phyloP scores from a whole-genome alignment of 2,888 invertebrate species.

The Dione juno region DNA sequence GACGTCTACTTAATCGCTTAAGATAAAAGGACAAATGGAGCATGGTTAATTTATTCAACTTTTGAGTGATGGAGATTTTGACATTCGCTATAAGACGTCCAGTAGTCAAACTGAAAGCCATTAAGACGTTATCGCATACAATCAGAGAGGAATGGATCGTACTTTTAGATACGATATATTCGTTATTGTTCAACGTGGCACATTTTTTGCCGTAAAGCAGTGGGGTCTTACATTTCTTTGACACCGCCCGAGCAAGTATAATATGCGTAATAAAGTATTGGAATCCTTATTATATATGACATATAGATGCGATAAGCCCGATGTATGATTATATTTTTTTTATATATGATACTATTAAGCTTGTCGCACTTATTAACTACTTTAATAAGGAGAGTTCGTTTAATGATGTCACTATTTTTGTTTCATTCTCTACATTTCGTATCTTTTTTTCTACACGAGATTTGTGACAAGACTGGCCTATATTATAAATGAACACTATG shows the following conservation, averaged over 20 bases:
- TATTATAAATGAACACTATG: too few species aligned
- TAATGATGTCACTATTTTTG: not conserved
- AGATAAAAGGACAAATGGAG: conserved; percentile 39
- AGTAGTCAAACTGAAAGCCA: conserved; percentile 52
- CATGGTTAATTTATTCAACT: conserved; percentile 45
- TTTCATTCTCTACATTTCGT: not conserved
- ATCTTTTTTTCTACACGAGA: too few species aligned
- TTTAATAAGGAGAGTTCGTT: not conserved
- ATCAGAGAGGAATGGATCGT: conserved; percentile 52
- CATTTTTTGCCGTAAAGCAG: conserved; percentile 17
- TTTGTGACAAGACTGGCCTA: too few species aligned
- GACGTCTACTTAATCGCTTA: conserved; percentile 39
- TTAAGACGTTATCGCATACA: conserved; percentile 62
- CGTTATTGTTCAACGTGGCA: conserved; percentile 21
- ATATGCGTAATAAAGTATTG: conserved; percentile 17
- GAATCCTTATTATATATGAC: conserved; percentile 5
- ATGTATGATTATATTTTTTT: conserved; percentile 8
- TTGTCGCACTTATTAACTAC: not conserved
- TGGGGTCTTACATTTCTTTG: conserved; percentile 36
- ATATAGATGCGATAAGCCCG: not conserved
- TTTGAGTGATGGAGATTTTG: conserved; percentile 50
- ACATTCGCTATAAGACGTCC: conserved; percentile 48
- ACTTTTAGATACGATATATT: conserved; percentile 51
- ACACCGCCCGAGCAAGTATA: conserved; percentile 1
- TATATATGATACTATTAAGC: not conserved